Evolutionary conservation across 2,888 invertebrate species (phyloP), one percentile per base, ranked within the genome.

Genomic region (Candidula unifasciata): DNA sequence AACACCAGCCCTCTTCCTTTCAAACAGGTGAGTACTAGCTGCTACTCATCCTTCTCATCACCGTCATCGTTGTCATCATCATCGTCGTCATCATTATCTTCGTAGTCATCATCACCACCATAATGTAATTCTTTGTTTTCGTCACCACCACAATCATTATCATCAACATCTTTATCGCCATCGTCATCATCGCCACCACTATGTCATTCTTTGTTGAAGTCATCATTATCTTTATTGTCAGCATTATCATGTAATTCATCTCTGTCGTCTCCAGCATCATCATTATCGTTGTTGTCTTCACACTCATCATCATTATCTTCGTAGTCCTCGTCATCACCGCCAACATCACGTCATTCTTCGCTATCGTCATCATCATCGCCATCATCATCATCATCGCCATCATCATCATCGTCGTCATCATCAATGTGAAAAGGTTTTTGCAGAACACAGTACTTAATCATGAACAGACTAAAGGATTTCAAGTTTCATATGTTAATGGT

Each of bases 1-100:
- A 91, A 91, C 86, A 90, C 88, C 18, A 89, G 89, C 73, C 85
- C 90, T 73, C 90, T 90, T 66, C 91, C 93, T 33, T 93, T 93
- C 89, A 92, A 93, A 86, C 93, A 93, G 92, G 93, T 93, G 86
- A 37, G 8, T 52, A 52, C 6, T 16, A n/a, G 35, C 18, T 24
- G n/a, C 68, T n/a, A 27, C n/a, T 27, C 10, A 8, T 68, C 8
- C n/a, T 8, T 27, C 27, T n/a, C 68, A 8, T 68, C n/a, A n/a
- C n/a, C 27, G 27, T 27, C n/a, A 68, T 68, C 68, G 68, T 27
- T 27, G 16, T 68, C 18, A n/a, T n/a, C n/a, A n/a, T n/a, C n/a
- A n/a, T n/a, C n/a, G n/a, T n/a, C n/a, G n/a, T n/a, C n/a, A n/a
- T n/a, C n/a, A n/a, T n/a, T n/a, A n/a, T n/a, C n/a, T n/a, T n/a